Evolutionary conservation across 2,888 invertebrate genomes (phyloP), one percentile per base, ranked within the genome.

Genomic region (Eurytoma adleriae): DNA sequence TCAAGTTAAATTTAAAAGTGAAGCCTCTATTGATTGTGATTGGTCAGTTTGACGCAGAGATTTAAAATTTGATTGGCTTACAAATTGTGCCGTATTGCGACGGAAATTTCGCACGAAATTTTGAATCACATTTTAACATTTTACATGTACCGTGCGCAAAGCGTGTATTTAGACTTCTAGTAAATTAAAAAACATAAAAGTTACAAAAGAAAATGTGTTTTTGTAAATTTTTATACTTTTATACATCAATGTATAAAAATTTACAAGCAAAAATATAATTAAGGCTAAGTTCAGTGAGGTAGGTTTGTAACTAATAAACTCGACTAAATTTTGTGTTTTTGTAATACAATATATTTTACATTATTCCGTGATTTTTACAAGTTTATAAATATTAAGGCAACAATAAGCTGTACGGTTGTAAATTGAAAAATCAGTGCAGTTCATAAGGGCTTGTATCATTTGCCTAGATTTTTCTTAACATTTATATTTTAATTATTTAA

Each of bases 371-470:
- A 83, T 83, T 83, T 24, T 82, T 83, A 83, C 80, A 82, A 77
- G 83, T 82, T 40, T 83, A 82, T 78, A 82, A 83, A 81, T 77
- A 83, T 83, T 83, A 83, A 83, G 83, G 83, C 83, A 83, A 83
- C 80, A 68, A 73, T 80, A 83, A 83, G 83, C 82, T 82, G 80
- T 69, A 82, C 74, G 75, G 73, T 67, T 78, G 69, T 80, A 61
- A 40, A 27, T 71, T 75, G 18, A 68, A 48, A 77, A 78, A 68
- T 82, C 77, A 70, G 77, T 68, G 79, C 77, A 82, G 82, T 79
- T 77, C 59, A 52, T 79, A 72, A 78, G 72, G 69, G 79, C 57
- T 79, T 70, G 64, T 30, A 73, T 50, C 61, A 61, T 61, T 56
- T 20, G 50, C 40, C 67, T 66, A 68, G 72, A 57, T 68, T 82